phyloP scores from a whole-genome alignment of 2,888 invertebrate genomes.

The Cactoblastis cactorum region DNA sequence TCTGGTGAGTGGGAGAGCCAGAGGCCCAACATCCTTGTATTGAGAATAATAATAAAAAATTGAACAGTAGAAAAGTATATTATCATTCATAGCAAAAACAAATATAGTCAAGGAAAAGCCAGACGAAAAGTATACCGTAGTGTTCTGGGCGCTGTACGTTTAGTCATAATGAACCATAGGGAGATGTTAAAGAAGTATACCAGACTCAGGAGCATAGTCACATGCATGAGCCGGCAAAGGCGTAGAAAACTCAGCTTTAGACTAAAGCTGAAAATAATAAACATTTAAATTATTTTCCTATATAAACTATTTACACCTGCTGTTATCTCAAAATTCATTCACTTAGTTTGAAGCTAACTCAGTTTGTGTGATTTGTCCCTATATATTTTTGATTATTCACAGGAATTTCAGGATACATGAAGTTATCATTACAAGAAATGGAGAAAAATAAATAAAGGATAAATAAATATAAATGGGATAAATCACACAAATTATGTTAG shows the following conservation, averaged over 20 bases:
- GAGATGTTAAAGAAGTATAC: slow-evolving; percentile 68
- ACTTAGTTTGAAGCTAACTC: no score
- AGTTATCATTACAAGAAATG: no score
- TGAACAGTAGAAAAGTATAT: slow-evolving; percentile 1
- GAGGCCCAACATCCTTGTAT: no score
- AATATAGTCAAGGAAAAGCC: slow-evolving; percentile 33
- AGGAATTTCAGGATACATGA: no score
- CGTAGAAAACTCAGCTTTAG: slow-evolving; percentile 64
- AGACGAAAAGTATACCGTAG: slow-evolving; percentile 55
- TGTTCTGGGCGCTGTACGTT: slow-evolving; percentile 51
- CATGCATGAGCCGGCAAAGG: slow-evolving; percentile 59
- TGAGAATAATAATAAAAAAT: not conserved
- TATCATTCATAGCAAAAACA: not conserved
- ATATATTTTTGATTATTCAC: no score
- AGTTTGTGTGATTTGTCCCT: no score
- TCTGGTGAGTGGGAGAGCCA: no score
- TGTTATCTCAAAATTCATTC: no score
- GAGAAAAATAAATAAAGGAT: no score
- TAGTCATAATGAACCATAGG: slow-evolving; percentile 66
- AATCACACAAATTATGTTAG: no score
- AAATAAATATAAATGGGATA: no score
- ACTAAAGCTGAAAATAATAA: slow-evolving; percentile 51
- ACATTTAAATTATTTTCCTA: slow-evolving; percentile 6
- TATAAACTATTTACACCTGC: no score
- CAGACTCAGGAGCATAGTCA: slow-evolving; percentile 64